These are phyloP conservation scores for Grus americana DNA, from an alignment of 2,113 vertebrate species.

Conservation along the genomic window DNA sequence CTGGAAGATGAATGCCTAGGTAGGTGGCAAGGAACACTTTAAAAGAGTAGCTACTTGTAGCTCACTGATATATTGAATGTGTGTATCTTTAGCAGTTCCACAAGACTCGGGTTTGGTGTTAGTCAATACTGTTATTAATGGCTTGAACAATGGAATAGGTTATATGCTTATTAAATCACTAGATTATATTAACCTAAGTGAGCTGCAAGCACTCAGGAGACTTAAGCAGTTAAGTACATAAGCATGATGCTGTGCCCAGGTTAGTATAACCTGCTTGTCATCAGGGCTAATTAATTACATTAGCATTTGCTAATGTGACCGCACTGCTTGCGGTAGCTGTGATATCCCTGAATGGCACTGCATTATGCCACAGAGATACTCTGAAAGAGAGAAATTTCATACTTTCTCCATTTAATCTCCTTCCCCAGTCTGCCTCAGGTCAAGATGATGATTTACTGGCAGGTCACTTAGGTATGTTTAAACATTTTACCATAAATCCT, in stretches of 20 bases:
- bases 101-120: background rate
- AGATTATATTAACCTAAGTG: conserved; percentile 40
- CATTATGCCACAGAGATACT: background rate
- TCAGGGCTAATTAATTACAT: conserved; percentile 51
- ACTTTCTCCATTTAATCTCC: conserved; percentile 7
- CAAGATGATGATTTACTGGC: conserved; percentile 15
- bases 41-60: background rate
- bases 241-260: conserved; percentile 20
- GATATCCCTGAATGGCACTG: background rate
- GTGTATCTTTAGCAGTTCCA: background rate
- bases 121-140: conserved; percentile 17
- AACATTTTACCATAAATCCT: conserved; percentile 4
- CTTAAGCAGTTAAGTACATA: conserved; percentile 29
- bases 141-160: conserved; percentile 31
- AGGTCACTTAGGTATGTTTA: background rate
- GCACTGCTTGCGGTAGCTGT: background rate
- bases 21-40: background rate
- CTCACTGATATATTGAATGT: background rate
- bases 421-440: background rate
- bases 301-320: conserved; percentile 32
- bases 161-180: conserved; percentile 52
- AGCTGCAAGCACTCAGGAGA: conserved; percentile 40
- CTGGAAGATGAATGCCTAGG: background rate
- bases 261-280: conserved; percentile 57
- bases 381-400: background rate